Conservation (phyloP, 2,113 vertebrate genomes). For the Callaeas wilsoni region DNA sequence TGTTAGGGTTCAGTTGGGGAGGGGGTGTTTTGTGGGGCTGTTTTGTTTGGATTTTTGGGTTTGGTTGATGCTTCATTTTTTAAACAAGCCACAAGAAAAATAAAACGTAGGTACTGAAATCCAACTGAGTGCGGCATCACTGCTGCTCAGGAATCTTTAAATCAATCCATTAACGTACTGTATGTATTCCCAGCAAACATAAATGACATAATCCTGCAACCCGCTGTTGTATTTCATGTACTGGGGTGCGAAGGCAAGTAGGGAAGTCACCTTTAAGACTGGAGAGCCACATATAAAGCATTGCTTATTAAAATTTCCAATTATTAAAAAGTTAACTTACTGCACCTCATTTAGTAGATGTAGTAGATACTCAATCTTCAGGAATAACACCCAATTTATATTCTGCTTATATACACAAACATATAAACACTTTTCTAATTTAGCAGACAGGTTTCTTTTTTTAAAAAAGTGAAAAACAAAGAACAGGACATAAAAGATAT, state of each 20-base stretch:
- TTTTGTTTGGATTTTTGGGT: neutral
- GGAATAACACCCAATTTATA: neutral
- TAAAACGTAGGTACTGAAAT: neutral
- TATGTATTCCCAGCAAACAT: neutral
- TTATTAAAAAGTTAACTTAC: neutral
- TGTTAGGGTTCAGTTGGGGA: neutral
- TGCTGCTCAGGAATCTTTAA: neutral
- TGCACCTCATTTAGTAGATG: neutral
- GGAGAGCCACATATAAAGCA: neutral
- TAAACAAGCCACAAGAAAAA: neutral
- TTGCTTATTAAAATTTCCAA: neutral
- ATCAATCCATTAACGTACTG: neutral
- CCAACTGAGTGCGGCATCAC: neutral
- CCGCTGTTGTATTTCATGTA: neutral
- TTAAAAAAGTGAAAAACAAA: neutral
- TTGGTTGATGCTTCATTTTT: neutral
- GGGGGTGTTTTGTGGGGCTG: neutral
- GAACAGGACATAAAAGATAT: neutral
- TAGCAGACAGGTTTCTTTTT: neutral
- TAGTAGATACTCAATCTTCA: neutral
- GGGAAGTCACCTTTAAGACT: neutral
- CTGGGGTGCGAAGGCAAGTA: neutral
- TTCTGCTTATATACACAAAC: neutral
- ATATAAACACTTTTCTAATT: neutral
- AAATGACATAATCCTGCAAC: neutral